These are phyloP conservation scores for Platyrinchus mystaceus DNA, from an alignment of 2,797 vertebrate species.

Conservation along the genomic window DNA sequence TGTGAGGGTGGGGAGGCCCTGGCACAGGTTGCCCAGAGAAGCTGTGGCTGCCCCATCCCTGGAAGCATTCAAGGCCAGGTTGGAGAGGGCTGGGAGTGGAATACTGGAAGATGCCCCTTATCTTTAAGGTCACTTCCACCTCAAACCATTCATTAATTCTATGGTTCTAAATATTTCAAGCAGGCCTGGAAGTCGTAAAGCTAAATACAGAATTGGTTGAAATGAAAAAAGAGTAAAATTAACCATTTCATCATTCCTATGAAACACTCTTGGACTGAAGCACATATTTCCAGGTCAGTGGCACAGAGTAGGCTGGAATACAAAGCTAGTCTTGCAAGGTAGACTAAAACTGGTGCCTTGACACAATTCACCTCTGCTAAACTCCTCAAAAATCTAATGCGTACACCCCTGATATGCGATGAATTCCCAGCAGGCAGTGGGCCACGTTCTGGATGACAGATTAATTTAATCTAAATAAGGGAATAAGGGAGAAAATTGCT, in stretches of 20 bases:
- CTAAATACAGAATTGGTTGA: not conserved
- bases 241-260: not conserved
- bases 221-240: not conserved
- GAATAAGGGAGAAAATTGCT: not conserved
- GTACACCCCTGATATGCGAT: not conserved
- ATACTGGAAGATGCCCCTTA: not conserved
- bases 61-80: accelerated
- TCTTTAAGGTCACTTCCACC: not conserved
- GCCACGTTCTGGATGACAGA: not conserved
- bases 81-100: accelerated
- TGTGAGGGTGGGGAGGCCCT: not conserved
- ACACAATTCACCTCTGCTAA: not conserved
- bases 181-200: not conserved
- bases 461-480: not conserved
- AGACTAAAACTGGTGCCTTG: not conserved
- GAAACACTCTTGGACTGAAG: not conserved
- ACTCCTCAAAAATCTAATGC: not conserved
- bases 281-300: too few species aligned
- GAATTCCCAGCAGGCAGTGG: not conserved
- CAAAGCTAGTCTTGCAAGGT: not conserved
- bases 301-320: not conserved
- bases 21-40: not conserved
- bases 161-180: not conserved
- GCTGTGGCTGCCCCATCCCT: not conserved
- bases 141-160: not conserved